These are phyloP conservation scores for Aproaerema taeniolella DNA, from an alignment of 2,888 invertebrate genomes.

Conservation along the genomic window DNA sequence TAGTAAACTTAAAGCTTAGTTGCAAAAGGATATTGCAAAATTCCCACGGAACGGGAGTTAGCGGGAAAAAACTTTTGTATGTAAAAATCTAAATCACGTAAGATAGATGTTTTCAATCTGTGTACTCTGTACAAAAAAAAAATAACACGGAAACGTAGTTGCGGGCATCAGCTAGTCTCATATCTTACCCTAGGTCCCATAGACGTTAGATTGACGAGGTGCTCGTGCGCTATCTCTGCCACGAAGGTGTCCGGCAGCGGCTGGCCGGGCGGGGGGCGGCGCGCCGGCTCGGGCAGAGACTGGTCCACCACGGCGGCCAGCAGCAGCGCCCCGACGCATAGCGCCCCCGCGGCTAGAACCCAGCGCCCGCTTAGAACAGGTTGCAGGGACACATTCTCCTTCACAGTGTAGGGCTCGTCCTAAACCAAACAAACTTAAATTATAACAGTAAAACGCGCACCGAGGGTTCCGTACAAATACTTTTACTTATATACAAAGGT, in stretches of 20 bases:
- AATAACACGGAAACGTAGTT: too few relatives aligned
- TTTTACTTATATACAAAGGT: not conserved
- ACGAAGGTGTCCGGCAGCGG: constrained; percentile 36
- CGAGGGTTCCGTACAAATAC: not conserved
- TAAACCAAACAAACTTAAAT: not conserved
- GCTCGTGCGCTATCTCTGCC: constrained; percentile 81
- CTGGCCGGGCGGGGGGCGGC: constrained; percentile 22
- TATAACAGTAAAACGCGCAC: not conserved
- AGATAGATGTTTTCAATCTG: too few relatives aligned
- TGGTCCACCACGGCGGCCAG: constrained; percentile 72
- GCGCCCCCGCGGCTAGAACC: constrained; percentile 66
- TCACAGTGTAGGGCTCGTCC: constrained; percentile 23
- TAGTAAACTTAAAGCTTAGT: too few relatives aligned
- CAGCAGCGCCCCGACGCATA: constrained; percentile 70
- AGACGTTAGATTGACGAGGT: constrained; percentile 79
- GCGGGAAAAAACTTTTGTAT: too few relatives aligned
- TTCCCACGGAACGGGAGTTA: too few relatives aligned
- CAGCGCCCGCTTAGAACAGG: constrained; percentile 39
- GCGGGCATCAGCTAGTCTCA: too few relatives aligned
- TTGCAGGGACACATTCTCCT: constrained; percentile 37
- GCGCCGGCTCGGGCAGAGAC: constrained; percentile 76
- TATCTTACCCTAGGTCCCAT: constrained; percentile 75
- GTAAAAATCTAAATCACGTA: too few relatives aligned
- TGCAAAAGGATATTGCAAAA: too few relatives aligned
- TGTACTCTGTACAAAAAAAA: too few relatives aligned